Evolutionary conservation across 2,113 vertebrate genomes (phyloP), one percentile per base, ranked within the genome.

Genomic region (Guaruba guarouba): DNA sequence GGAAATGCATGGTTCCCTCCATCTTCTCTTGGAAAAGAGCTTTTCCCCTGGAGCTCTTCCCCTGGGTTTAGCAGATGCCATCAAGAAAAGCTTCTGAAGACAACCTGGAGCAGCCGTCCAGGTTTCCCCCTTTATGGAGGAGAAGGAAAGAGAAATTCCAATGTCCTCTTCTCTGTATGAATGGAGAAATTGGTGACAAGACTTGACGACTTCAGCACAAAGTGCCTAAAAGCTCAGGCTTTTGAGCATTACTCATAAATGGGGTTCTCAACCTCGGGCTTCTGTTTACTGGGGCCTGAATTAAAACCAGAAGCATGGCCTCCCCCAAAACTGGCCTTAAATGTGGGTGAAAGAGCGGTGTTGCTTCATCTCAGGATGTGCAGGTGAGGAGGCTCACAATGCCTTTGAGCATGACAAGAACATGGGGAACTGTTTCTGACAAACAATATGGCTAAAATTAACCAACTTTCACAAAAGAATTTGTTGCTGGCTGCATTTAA

Each of bases 391-490:
- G 48, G 35, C 27, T 94, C 61, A 52, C 13, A 4, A 35, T 74
- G 64, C 62, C 80, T 81, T 79, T 84, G 39, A 75, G 19, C 31
- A 71, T 69, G n/a, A 41, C 73, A 55, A 66, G 41, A 44, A 49
- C 44, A 78, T 15, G 33, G 37, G 16, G 15, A 88, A 52, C 77
- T 41, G 64, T 1, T 82, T 90, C 73, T 75, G 49, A 63, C 64
- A 79, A 95, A 96, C 9, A 55, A 7, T 29, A 46, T 7, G 20
- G 25, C 55, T 79, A 79, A 79, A 82, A 77, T 1, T 46, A n/a
- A 92, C 69, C 46, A 91, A 27, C 86, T 48, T 96, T 94, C 67
- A 86, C 70, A 22, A 31, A 95, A 73, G 9, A 39, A 86, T 79
- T 84, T 85, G 37, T 37, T 87, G 28, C 29, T 91, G 91, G 69